Conservation (phyloP, 2,888 invertebrate species). For the Seira musarum region DNA sequence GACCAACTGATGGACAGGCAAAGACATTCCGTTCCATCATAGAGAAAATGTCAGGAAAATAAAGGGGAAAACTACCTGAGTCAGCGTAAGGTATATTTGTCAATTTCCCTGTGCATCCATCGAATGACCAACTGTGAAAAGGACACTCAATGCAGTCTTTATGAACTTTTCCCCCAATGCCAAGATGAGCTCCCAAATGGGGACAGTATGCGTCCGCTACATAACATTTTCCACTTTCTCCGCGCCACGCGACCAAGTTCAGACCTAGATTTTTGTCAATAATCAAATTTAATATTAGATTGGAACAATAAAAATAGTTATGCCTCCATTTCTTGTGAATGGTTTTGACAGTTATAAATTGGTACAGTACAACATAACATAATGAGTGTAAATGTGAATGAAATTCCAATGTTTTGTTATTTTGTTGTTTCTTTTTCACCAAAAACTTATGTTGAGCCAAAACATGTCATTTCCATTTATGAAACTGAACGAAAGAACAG, state of each 20-base stretch:
- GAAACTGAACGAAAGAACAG: too few relatives aligned
- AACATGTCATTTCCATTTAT: too few relatives aligned
- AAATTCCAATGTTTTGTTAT: too few relatives aligned
- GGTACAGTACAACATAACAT: too few relatives aligned
- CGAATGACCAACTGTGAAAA: conserved; percentile 90
- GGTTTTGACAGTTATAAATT: too few relatives aligned
- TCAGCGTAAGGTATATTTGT: conserved; percentile 82
- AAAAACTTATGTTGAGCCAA: too few relatives aligned
- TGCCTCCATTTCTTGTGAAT: too few relatives aligned
- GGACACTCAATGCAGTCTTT: conserved; percentile 90
- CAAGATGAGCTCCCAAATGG: conserved; percentile 91
- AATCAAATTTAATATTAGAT: too few relatives aligned
- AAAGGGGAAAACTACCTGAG: conserved; percentile 72
- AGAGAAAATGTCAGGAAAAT: not conserved
- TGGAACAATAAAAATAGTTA: too few relatives aligned
- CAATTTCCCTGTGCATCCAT: conserved; percentile 82
- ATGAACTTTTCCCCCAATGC: conserved; percentile 80
- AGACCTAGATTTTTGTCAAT: conserved; percentile 75
- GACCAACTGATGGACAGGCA: conserved; percentile 77
- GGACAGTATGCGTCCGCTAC: conserved; percentile 91
- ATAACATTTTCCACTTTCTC: conserved; percentile 77
- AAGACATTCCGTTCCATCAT: not conserved
- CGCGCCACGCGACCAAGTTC: conserved; percentile 81
- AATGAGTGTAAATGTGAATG: too few relatives aligned
- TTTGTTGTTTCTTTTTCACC: too few relatives aligned